phyloP scores from a whole-genome alignment of 1,140 invertebrate genomes.

The Mizuhopecten yessoensis region DNA sequence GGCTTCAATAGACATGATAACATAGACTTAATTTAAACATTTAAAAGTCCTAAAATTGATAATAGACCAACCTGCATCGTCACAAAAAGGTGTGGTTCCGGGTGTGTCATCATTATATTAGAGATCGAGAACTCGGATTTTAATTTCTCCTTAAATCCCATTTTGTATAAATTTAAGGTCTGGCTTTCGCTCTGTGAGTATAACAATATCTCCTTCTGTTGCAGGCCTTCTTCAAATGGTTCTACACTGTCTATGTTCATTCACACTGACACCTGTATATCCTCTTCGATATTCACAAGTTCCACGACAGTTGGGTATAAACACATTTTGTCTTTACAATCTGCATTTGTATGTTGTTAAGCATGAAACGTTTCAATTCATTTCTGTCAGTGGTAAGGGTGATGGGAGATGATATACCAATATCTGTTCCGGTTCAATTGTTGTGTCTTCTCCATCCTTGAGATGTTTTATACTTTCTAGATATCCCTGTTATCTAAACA shows the following conservation, averaged over 20 bases:
- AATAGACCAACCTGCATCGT: not conserved
- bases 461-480: no score
- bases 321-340: not conserved
- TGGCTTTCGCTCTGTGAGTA: not conserved
- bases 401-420: no score
- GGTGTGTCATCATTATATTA: conserved; percentile 17
- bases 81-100: not conserved
- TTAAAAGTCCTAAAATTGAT: not conserved
- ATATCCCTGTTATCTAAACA: not conserved
- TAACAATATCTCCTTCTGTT: not conserved
- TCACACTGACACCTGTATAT: not conserved
- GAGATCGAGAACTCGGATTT: not conserved
- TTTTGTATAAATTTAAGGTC: not conserved
- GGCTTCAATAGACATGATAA: no score
- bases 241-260: not conserved
- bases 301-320: not conserved
- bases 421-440: not conserved
- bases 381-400: no score
- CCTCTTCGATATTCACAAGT: not conserved
- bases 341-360: not conserved
- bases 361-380: no score
- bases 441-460: not conserved
- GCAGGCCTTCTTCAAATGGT: no score
- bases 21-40: no score
- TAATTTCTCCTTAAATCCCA: not conserved